Conservation (phyloP, 2,888 invertebrate genomes). For the Diaperis boleti region DNA sequence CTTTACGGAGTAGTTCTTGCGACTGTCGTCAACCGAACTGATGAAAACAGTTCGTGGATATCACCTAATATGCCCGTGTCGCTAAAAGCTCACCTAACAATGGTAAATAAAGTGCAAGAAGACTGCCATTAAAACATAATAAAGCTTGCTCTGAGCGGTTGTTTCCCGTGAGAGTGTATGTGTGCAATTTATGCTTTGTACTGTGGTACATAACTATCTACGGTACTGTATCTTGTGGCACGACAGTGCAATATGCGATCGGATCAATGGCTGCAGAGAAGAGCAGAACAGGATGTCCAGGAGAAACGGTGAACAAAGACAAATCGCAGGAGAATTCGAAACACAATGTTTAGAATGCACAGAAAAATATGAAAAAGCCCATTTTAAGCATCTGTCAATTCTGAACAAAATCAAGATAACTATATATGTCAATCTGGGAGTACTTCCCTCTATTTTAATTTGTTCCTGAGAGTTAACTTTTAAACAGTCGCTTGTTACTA, state of each 20-base stretch:
- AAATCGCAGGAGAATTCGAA: no score
- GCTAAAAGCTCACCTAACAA: conserved; percentile 26
- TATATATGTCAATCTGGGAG: no score
- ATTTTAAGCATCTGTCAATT: no score
- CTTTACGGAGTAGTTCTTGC: no score
- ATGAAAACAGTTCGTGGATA: not conserved
- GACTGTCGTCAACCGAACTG: no score
- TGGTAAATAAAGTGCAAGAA: conserved; percentile 27
- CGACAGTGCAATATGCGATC: conserved; percentile 31
- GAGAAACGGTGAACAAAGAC: no score
- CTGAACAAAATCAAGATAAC: no score
- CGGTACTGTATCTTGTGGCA: conserved; percentile 47
- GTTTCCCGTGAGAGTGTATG: conserved; percentile 47
- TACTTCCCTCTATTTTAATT: no score
- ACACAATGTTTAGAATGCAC: no score
- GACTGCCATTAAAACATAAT: conserved; percentile 32
- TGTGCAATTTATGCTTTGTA: conserved; percentile 49
- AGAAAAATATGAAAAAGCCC: no score
- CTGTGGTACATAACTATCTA: conserved; percentile 47
- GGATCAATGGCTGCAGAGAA: conserved; percentile 44
- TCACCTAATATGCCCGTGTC: conserved; percentile 11
- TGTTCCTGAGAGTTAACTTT: no score
- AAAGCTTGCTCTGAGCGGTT: conserved; percentile 18
- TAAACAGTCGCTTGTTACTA: no score
- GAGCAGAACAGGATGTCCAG: conserved; percentile 1